Base-by-base conservation (phyloP, 1,140 invertebrate genomes). In the Periplaneta americana region DNA sequence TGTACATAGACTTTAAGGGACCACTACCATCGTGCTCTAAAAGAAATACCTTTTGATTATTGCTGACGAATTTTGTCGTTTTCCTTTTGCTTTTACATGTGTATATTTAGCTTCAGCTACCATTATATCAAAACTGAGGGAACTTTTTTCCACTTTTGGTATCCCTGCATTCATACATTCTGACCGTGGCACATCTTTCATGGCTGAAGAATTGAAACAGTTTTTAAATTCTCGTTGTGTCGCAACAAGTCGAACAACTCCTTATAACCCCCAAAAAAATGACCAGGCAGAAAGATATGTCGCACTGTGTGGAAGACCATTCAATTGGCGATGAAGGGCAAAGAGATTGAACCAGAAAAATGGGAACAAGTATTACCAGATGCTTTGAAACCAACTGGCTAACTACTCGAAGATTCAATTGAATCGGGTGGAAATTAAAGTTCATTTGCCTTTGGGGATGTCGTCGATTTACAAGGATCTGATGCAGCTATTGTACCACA, bases 11-110 rank as follows among this genome's bases (percentile, higher is more conserved):
- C 81, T 86, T 87, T 78, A 86, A 86, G 82, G 83, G 84, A 18
- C 86, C 85, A 28, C 34, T 87, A 18, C 82, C 85, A 57, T 82
- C 85, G n/a, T 39, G 31, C 28, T 80, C 83, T 18, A 78, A 28
- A 86, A 87, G 76, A 79, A 78, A 36, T 86, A 86, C 75, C 11
- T 85, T 32, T 76, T 86, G 10, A 86, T 83, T 18, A 79, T 86
- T 74, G 82, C 86, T 22, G 85, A 87, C 82, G 85, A 87, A 82
- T 87, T 82, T 78, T 87, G 85, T 13, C 79, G 86, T 75, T 87
- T 86, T 82, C 86, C 85, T 32, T 87, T 86, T 84, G 83, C 78
- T 66, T 84, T 84, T 75, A 82, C 80, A 37, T 85, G 84, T 82
- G 34, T 76, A 22, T 78, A 84, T 83, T 82, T 84, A 75, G 83